Evolutionary conservation across 2,797 vertebrate species (phyloP), one percentile per base, ranked within the genome.

Genomic region (Paedocypris micromegethes): DNA sequence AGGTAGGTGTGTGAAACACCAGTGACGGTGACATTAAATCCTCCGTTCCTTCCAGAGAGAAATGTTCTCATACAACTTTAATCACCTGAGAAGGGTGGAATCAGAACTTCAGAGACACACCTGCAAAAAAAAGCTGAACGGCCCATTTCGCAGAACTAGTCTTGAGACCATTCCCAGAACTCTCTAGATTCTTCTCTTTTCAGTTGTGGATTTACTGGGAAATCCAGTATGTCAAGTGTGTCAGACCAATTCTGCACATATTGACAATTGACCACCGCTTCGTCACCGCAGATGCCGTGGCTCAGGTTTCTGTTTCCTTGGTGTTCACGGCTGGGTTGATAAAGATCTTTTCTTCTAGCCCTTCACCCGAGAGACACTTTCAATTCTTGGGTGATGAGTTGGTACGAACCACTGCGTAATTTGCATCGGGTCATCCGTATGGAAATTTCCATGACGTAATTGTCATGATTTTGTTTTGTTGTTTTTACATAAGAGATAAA

Each of bases 261-360:
- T 55, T 43, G 52, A 57, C 62, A 44, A 9, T 44, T 42, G 57
- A 46, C 4, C 9, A 46, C 2, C 6, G 37, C 9, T 6, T n/a
- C 48, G 58, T 42, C 51, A 55, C 23, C 23, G 23, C 23, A 23
- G 23, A 62, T 39, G 45, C 38, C 3, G 43, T 0, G 39, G 45
- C 38, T 69, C 45, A 44, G 51, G 45, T 69, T 69, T 69, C 67
- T 4, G 40, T 54, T 4, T 2, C 58, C 58, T 49, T 62, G 51
- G 58, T 49, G 39, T 54, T 49, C 7, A 45, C 53, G 37, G 45
- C 44, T 54, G 5, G 48, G 39, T 46, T 3, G 5, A 48, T 48
- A 6, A n/a, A 0, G 54, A 60, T 48, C 58, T 48, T 59, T 68
- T 61, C 43, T 68, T 68, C 23, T 48, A 9, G 6, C 38, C 3